phyloP scores from a whole-genome alignment of 2,113 vertebrate species.

The Mirounga angustirostris region DNA sequence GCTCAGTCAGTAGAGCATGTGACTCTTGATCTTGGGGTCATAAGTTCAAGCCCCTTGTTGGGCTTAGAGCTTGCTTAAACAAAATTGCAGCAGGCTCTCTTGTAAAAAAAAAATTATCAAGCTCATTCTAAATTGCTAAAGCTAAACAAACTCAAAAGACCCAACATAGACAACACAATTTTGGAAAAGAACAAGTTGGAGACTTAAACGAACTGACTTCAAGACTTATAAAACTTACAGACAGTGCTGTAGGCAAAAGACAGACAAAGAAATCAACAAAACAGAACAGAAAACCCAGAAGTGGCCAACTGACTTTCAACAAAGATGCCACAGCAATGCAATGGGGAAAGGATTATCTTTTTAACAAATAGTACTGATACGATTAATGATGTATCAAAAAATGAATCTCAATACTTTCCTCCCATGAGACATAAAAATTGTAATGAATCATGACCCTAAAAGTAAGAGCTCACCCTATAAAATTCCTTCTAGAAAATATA shows the following conservation, averaged over 20 bases:
- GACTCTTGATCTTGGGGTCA: not conserved
- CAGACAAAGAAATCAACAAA: not conserved
- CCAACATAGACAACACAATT: slow-evolving; percentile 11
- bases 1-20: not conserved
- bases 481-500: slow-evolving; percentile 7
- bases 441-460: not conserved
- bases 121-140: slow-evolving; percentile 34
- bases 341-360: not conserved
- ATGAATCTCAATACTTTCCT: not conserved
- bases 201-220: not conserved
- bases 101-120: slow-evolving; percentile 18
- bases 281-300: not conserved
- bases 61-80: not conserved
- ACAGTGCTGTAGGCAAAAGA: not conserved
- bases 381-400: not conserved
- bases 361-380: not conserved
- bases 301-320: not conserved
- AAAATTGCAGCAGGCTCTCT: not conserved
- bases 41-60: not conserved
- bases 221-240: not conserved
- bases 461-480: not conserved
- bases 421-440: not conserved
- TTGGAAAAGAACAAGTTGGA: not conserved
- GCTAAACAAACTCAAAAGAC: slow-evolving; percentile 7
- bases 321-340: not conserved